Conservation (phyloP, 1,140 invertebrate genomes). For the Aleiodes sp. region DNA sequence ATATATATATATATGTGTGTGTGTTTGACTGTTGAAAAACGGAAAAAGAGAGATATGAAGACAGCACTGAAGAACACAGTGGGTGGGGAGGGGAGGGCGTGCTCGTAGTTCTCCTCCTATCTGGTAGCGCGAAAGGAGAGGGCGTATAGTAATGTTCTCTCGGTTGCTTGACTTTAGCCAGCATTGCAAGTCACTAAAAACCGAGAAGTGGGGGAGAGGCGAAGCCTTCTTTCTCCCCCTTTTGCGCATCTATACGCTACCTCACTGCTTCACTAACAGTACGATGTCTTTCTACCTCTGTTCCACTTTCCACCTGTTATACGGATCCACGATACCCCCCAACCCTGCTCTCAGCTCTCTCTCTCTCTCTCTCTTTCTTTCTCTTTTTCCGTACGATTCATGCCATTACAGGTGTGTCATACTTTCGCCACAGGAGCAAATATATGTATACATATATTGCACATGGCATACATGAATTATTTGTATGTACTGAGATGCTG, state of each 20-base stretch:
- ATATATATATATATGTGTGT: no score
- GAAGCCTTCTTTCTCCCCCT: constrained; percentile 29
- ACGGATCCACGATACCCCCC: constrained; percentile 38
- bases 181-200: constrained; percentile 34
- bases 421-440: no score
- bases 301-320: constrained; percentile 58
- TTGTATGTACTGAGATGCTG: not conserved
- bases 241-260: not conserved
- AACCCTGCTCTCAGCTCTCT: not conserved
- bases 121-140: constrained; percentile 46
- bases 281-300: constrained; percentile 27
- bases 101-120: constrained; percentile 56
- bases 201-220: constrained; percentile 50
- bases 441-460: not conserved
- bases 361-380: constrained; percentile 31
- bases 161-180: constrained; percentile 45
- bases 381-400: not conserved
- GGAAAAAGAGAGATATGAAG: not conserved
- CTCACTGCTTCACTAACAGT: not conserved
- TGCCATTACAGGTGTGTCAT: constrained; percentile 1
- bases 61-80: constrained; percentile 26
- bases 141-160: constrained; percentile 63
- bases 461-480: no score
- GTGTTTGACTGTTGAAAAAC: not conserved
- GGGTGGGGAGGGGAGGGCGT: constrained; percentile 57